Evolutionary conservation across 2,888 invertebrate genomes (phyloP).

Genomic region (Caenorhabditis auriculariae): DNA sequence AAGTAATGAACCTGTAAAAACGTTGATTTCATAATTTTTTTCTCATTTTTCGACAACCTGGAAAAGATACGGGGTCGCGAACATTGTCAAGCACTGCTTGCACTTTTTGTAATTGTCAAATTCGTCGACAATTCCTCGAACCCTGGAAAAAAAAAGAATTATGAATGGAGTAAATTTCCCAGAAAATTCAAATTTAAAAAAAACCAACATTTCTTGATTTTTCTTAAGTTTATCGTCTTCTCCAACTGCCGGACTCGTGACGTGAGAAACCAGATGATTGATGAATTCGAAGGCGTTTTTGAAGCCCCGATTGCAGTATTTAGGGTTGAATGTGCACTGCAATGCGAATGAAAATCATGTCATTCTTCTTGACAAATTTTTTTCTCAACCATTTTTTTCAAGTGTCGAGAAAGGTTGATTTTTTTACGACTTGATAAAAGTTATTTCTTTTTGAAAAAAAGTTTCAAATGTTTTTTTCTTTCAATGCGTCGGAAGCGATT

Average conservation of each 20-base stretch:
- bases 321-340: constrained; percentile 17
- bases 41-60: too few species aligned
- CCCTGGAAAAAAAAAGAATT: too few species aligned
- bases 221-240: neutral
- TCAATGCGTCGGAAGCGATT: too few species aligned
- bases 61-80: constrained; percentile 2
- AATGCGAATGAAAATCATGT: neutral
- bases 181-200: too few species aligned
- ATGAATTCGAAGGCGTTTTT: constrained; percentile 4
- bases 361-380: neutral
- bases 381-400: constrained; percentile 4
- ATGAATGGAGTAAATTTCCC: too few species aligned
- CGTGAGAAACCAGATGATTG: constrained; percentile 22
- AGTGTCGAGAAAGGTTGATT: too few species aligned
- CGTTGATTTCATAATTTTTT: too few species aligned
- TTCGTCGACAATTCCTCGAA: neutral
- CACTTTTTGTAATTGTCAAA: constrained; percentile 14
- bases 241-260: neutral
- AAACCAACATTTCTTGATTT: too few species aligned
- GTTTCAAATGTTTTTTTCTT: too few species aligned
- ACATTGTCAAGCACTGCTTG: constrained; percentile 5
- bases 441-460: too few species aligned
- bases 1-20: neutral
- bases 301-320: constrained; percentile 8
- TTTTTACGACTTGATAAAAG: too few species aligned